phyloP scores from a whole-genome alignment of 2,113 vertebrate genomes.

The Pithys albifrons region DNA sequence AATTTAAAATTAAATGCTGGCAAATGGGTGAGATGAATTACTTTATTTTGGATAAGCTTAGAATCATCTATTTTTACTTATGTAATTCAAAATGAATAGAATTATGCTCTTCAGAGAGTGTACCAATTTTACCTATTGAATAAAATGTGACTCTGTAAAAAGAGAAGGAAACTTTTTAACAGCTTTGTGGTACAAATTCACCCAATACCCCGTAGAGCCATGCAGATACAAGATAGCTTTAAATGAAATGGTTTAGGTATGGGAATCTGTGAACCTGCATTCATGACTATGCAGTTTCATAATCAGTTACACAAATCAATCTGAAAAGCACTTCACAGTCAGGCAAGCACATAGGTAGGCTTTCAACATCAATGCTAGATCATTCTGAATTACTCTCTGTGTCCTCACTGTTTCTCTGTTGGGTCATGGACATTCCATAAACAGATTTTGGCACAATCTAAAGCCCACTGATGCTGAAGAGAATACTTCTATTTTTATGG shows the following conservation, averaged over 20 bases:
- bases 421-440: neutral
- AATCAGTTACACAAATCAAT: neutral
- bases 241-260: neutral
- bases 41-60: neutral
- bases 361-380: neutral
- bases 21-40: neutral
- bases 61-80: neutral
- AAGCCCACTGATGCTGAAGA: neutral
- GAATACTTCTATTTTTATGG: neutral
- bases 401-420: neutral
- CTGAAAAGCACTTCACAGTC: neutral
- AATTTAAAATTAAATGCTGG: neutral
- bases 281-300: neutral
- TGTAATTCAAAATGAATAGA: neutral
- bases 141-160: neutral
- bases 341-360: neutral
- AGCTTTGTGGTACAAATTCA: neutral
- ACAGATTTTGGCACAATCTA: neutral
- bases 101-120: neutral
- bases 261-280: neutral
- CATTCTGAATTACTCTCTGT: neutral
- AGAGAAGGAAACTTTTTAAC: neutral
- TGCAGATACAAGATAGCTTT: neutral
- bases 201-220: neutral
- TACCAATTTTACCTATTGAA: neutral